A percentile compares a stretch with the other conserved stretches of the same genome.
These are phyloP conservation scores for Arnoldichthys spilopterus DNA, from an alignment of 2,797 vertebrate genomes.

Conservation along the genomic window DNA sequence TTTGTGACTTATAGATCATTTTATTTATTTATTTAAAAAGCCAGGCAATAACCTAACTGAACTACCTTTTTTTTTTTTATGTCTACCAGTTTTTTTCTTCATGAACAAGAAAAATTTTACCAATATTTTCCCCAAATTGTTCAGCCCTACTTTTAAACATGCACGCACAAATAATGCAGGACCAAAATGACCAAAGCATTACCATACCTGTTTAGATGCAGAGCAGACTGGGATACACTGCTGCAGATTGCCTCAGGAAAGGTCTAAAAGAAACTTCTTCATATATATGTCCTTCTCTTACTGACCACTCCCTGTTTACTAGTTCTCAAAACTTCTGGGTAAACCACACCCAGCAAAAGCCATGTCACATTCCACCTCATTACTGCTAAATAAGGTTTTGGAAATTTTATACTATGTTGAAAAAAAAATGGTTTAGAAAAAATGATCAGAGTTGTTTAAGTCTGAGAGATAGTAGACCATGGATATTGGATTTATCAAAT, in stretches of 20 bases:
- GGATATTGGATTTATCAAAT: too few species aligned
- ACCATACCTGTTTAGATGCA: conserved; percentile 31
- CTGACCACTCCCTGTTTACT: conserved; percentile 28
- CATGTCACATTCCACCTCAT: conserved; percentile 28
- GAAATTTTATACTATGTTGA: neutral
- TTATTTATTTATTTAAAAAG: too few species aligned
- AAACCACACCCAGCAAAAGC: conserved; percentile 19
- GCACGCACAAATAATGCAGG: neutral
- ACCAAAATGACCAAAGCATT: neutral
- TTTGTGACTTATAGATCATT: too few species aligned
- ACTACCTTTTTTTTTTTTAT: too few species aligned
- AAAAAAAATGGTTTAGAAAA: neutral
- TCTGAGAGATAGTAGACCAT: too few species aligned
- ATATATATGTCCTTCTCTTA: conserved; percentile 8
- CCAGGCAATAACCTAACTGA: too few species aligned
- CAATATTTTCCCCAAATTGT: too few species aligned
- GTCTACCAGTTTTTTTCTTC: too few species aligned
- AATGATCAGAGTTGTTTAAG: neutral
- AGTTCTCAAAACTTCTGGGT: neutral
- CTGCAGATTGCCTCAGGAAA: neutral
- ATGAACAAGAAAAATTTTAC: too few species aligned
- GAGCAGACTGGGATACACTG: neutral
- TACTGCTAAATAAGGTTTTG: conserved; percentile 1
- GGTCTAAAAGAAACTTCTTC: neutral
- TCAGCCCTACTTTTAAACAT: neutral